Evolutionary conservation across 2,888 invertebrate species (phyloP).

Genomic region (Chrysolina oricalcia): DNA sequence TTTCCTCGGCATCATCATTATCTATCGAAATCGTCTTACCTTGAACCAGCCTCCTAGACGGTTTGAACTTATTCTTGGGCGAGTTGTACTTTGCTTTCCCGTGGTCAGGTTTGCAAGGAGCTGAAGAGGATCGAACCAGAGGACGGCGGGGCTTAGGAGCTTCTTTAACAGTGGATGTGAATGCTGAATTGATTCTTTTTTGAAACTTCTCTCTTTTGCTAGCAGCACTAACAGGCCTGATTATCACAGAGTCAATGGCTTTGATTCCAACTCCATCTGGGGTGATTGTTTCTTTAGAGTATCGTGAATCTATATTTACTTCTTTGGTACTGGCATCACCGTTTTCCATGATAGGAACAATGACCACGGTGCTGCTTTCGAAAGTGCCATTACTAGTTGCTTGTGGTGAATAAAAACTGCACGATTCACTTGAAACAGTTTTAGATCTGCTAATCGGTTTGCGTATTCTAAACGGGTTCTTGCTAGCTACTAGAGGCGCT

Average conservation of each 20-base stretch:
- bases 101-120: conserved; percentile 62
- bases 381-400: conserved; percentile 22
- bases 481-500: conserved; percentile 54
- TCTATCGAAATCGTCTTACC: conserved; percentile 32
- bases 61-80: conserved; percentile 63
- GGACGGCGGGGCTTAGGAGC: conserved; percentile 62
- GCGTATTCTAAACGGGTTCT: conserved; percentile 56
- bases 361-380: conserved; percentile 60
- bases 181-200: conserved; percentile 68
- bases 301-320: neutral
- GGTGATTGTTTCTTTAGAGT: neutral
- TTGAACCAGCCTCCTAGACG: conserved; percentile 27
- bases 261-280: conserved; percentile 33
- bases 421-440: conserved; percentile 22
- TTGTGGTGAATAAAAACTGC: conserved; percentile 31
- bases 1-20: conserved; percentile 47
- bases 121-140: conserved; percentile 66
- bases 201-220: conserved; percentile 67
- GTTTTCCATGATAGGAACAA: conserved; percentile 63
- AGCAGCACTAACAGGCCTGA: conserved; percentile 66
- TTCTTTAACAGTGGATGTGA: conserved; percentile 60
- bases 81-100: conserved; percentile 63
- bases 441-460: conserved; percentile 43
- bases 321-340: conserved; percentile 34
- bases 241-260: conserved; percentile 58